Evolutionary conservation across 2,797 vertebrate species (phyloP), one percentile per base, ranked within the genome.

Genomic region (Lycodopsis pacificus): DNA sequence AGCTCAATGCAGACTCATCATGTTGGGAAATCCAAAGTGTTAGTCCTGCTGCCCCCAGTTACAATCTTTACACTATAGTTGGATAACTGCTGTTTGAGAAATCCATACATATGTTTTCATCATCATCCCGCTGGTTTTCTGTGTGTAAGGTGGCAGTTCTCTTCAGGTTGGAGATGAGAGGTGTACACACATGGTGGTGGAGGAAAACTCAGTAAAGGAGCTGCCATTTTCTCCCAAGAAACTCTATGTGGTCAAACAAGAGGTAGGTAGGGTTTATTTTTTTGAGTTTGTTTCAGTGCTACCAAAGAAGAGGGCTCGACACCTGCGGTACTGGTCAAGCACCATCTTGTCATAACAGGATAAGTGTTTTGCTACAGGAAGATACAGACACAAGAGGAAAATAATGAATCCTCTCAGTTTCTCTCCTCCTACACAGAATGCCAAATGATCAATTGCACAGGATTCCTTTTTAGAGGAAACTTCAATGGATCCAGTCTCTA

Each of bases 141-240:
- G 25, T 72, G 10, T 84, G 9, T 81, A 46, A 99, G 98, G 98
- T 82, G 98, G 98, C 57, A 88, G 56, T 17, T 93, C 93, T 83
- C 92, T 97, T 70, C 94, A 96, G 30, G 94, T 97, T 85, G 97
- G 96, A 76, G 96, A 97, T 88, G 97, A 97, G 86, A 94, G 91
- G 57, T 99, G 97, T 73, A 99, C 98, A 0, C 98, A 99, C 87
- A 94, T 98, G 90, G 96, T 99, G 73, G 97, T 99, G 90, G 98
- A 99, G 90, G 98, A 99, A 91, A 98, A 95, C 86, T 93, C 95
- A 20, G 93, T 99, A 7, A 99, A 97, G 95, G 97, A 98, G 61
- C 95, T 99, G 87, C 97, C 97, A 1, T 96, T 97, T 88, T 88
- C 94, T 77, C 96, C 90, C 27, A 96, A 96, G 85, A 97, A 96